These are phyloP conservation scores for Hydrotaea diabolus DNA, from an alignment of 2,888 invertebrate species.

Conservation along the genomic window DNA sequence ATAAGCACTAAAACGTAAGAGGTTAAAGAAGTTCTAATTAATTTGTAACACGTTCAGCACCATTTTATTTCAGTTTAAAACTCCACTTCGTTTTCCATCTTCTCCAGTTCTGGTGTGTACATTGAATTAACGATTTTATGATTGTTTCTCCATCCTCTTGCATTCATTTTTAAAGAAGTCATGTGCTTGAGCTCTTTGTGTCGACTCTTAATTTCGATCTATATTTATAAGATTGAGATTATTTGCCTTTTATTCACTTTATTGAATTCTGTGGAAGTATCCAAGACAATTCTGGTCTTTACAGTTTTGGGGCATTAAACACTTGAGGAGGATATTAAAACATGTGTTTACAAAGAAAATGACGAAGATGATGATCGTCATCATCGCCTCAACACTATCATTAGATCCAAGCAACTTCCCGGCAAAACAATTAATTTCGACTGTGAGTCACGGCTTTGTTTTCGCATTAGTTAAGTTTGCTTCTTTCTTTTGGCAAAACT, in stretches of 20 bases:
- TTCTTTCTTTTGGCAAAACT: neutral
- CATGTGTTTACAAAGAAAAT: neutral
- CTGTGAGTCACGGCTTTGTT: conserved; percentile 2
- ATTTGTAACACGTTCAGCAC: conserved; percentile 47
- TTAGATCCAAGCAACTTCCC: neutral
- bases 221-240: neutral
- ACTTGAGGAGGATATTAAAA: neutral
- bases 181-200: neutral
- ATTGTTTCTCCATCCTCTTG: neutral
- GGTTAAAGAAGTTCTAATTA: conserved; percentile 45
- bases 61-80: conserved; percentile 25
- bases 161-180: conserved; percentile 2
- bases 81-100: neutral
- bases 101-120: neutral
- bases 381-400: neutral
- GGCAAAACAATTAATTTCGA: neutral
- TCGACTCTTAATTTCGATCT: neutral
- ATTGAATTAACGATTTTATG: conserved; percentile 5
- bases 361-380: neutral
- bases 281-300: neutral
- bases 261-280: neutral
- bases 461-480: neutral
- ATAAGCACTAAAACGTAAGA: conserved; percentile 19
- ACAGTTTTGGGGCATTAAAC: neutral
- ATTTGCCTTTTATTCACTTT: neutral